phyloP scores from a whole-genome alignment of 2,888 invertebrate genomes.

The Augiades crinisus region DNA sequence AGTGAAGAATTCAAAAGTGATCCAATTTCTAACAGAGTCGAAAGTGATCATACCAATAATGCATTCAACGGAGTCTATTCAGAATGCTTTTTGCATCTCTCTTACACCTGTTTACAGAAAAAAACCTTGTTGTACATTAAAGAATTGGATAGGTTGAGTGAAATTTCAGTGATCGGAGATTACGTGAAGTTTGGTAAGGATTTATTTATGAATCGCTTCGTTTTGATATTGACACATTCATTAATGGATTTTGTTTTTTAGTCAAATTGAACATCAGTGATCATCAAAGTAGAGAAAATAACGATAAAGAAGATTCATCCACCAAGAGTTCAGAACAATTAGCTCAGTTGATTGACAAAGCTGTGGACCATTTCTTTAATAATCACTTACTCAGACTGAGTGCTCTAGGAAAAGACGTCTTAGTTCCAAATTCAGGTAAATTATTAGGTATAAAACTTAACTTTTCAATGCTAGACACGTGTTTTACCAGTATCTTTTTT shows the following conservation, averaged over 20 bases:
- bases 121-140: slow-evolving; percentile 81
- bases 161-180: slow-evolving; percentile 79
- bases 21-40: slow-evolving; percentile 10
- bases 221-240: no score
- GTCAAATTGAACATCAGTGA: slow-evolving; percentile 52
- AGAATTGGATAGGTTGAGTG: slow-evolving; percentile 73
- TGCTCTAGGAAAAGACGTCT: slow-evolving; percentile 57
- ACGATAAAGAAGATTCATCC: slow-evolving; percentile 16
- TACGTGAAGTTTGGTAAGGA: slow-evolving; percentile 77
- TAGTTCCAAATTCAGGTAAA: slow-evolving; percentile 60
- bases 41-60: slow-evolving; percentile 46
- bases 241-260: slow-evolving; percentile 35
- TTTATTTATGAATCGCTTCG: neutral
- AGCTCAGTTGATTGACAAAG: slow-evolving; percentile 70
- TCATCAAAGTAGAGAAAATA: slow-evolving; percentile 35
- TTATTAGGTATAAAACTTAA: neutral
- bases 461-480: no score
- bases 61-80: slow-evolving; percentile 76
- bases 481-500: no score
- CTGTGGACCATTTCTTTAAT: slow-evolving; percentile 80
- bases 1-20: slow-evolving; percentile 33
- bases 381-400: slow-evolving; percentile 73
- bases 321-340: slow-evolving; percentile 50
- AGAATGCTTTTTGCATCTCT: slow-evolving; percentile 79
- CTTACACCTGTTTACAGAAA: slow-evolving; percentile 80